Base-by-base conservation (phyloP, 2,888 invertebrate species). In the Tiliacea aurago region DNA sequence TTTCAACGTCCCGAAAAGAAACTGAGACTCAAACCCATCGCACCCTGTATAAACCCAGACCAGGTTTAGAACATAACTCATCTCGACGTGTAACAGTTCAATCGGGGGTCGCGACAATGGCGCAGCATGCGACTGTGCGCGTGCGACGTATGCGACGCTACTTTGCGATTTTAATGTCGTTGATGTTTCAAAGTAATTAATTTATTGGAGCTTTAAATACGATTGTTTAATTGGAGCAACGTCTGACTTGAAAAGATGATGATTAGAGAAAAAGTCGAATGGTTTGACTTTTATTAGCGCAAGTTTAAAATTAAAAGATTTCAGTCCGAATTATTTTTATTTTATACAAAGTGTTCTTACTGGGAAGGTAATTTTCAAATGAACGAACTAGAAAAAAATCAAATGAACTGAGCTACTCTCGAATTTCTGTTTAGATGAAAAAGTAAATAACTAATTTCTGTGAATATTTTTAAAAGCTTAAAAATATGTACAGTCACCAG, bases 21-120 rank as follows among this genome's bases (percentile, higher is more conserved):
- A n/a, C 4, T 13, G 1, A 7, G 13, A 18, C 3, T 33, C 20
- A 51, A 61, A 73, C 62, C 62, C 53, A 37, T 20, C 37, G 67
- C 91, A 90, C 11, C 85, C 93, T 91, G 90, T 94, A 92, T 84
- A 84, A 53, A 11, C 49, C 11, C 51, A 73, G 53, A 72, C 72
- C 74, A 81, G 72, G 77, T 76, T 85, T 83, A 85, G 93, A 93
- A 95, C 96, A 96, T 96, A 95, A 95, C 93, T 96, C 95, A 95
- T 93, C 90, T 90, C 84, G 90, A 86, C 88, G 80, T 88, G 94
- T 93, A 94, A 95, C 95, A 95, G 94, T 94, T 95, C 94, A 94
- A 94, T 95, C 94, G 95, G 91, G 95, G 95, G 93, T 91, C 86
- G 88, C 86, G 86, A 96, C 96, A 96, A 96, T 92, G 84, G 95